Evolutionary conservation across 2,888 invertebrate genomes (phyloP).

Genomic region (Fissipunctia ypsillon): DNA sequence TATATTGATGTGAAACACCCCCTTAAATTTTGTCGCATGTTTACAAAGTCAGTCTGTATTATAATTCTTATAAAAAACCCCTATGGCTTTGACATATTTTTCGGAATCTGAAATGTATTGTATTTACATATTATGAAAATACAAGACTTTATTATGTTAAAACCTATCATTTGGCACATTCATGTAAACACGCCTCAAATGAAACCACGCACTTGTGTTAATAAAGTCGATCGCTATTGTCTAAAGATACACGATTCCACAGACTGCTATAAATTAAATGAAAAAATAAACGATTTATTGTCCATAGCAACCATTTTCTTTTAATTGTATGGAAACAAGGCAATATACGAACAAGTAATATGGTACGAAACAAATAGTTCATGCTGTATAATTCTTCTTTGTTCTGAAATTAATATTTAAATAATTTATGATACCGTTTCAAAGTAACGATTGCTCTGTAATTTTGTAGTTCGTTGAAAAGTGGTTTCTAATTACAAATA

Average conservation of each 20-base stretch:
- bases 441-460: slow-evolving; percentile 18
- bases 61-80: background rate
- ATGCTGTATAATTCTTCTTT: slow-evolving; percentile 9
- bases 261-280: slow-evolving; percentile 17
- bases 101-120: background rate
- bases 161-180: slow-evolving; percentile 2
- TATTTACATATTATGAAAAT: background rate
- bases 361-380: background rate
- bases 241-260: slow-evolving; percentile 20
- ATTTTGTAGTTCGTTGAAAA: slow-evolving; percentile 20
- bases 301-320: slow-evolving; percentile 32
- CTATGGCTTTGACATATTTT: background rate
- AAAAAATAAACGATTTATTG: slow-evolving; percentile 20
- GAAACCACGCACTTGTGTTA: slow-evolving; percentile 52
- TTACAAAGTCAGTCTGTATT: too few species aligned
- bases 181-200: slow-evolving; percentile 44
- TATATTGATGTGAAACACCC: too few species aligned
- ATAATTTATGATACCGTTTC: slow-evolving; percentile 18
- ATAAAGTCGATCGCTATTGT: slow-evolving; percentile 45
- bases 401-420: slow-evolving; percentile 27
- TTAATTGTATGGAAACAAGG: background rate
- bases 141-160: slow-evolving; percentile 25
- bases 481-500: slow-evolving; percentile 1
- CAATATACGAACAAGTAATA: background rate
- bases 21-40: too few species aligned